phyloP scores from a whole-genome alignment of 1,140 invertebrate species.

The fruit fly (Drosophila melanogaster) region Release_6_plus_ISO1_MT NT_037436.4:17726001-17726500 shows the following conservation, averaged over 20 bases:
- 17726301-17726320: slow-evolving; percentile 46
- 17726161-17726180: slow-evolving; percentile 85
- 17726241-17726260: slow-evolving; percentile 89
- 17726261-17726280: slow-evolving; percentile 85
- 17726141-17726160: slow-evolving; percentile 89
- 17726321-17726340: slow-evolving; percentile 1
- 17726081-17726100: slow-evolving; percentile 87
- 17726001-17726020: slow-evolving; percentile 86
- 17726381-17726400: neutral
- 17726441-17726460: neutral
- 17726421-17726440: neutral
- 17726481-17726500: slow-evolving; percentile 7
- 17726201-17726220: slow-evolving; percentile 88
- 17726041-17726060: slow-evolving; percentile 90
- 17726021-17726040: slow-evolving; percentile 88
- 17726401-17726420: neutral
- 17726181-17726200: slow-evolving; percentile 70
- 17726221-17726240: slow-evolving; percentile 88
- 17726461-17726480: slow-evolving; percentile 9
- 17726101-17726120: slow-evolving; percentile 85
- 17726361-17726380: rapidly evolving
- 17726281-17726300: slow-evolving; percentile 80
- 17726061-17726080: slow-evolving; percentile 87
- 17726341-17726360: slow-evolving; percentile 26
- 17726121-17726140: slow-evolving; percentile 47